These are phyloP conservation scores for Delichon dasypus DNA, from an alignment of 2,797 vertebrate species.

Conservation along the genomic window DNA sequence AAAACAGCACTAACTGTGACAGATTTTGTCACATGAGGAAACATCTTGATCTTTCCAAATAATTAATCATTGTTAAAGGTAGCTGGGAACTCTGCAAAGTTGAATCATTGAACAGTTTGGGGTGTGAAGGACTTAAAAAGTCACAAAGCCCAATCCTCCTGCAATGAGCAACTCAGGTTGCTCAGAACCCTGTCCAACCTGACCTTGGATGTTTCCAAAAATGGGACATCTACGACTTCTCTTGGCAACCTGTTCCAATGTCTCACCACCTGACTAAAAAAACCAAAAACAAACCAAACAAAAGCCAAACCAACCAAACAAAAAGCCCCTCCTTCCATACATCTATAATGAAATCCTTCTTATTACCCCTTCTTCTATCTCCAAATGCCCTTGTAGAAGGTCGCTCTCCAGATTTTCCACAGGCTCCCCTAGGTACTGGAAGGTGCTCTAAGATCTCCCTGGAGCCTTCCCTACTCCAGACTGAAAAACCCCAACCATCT, in stretches of 20 bases:
- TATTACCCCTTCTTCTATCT: neutral
- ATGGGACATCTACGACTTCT: neutral
- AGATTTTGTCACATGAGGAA: neutral
- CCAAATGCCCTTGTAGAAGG: neutral
- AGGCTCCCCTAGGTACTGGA: neutral
- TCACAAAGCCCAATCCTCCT: neutral
- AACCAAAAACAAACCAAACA: neutral
- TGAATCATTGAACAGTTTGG: neutral
- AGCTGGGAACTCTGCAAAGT: neutral
- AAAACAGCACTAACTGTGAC: neutral
- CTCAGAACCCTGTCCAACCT: neutral
- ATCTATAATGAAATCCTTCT: neutral
- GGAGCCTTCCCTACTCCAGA: neutral
- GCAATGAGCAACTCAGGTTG: neutral
- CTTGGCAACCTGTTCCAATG: neutral
- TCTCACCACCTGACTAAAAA: accelerated
- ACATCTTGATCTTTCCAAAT: neutral
- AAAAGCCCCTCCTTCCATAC: neutral
- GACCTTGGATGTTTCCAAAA: neutral
- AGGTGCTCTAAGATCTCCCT: neutral
- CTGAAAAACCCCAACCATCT: neutral
- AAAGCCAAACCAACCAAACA: neutral
- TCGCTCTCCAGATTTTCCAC: neutral
- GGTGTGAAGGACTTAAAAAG: neutral
- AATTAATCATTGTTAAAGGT: neutral